phyloP scores from a whole-genome alignment of 1,140 invertebrate species.

The Agrilus planipennis region DNA sequence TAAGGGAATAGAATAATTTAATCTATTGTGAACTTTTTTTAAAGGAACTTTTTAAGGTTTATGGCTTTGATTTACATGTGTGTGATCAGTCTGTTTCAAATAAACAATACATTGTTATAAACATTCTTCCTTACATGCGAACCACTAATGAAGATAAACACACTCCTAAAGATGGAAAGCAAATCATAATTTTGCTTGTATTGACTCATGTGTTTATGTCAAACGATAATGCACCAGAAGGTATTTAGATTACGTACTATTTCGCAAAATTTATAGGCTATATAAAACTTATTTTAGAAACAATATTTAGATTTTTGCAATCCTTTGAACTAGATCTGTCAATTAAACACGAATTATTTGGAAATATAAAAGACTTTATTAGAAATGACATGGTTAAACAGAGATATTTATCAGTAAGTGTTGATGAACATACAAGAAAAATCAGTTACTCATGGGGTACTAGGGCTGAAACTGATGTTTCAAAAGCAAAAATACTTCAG shows the following conservation, averaged over 20 bases:
- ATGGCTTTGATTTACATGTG: slow-evolving; percentile 22
- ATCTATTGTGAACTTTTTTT: slow-evolving; percentile 1
- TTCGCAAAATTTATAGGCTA: slow-evolving; percentile 4
- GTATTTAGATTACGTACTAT: slow-evolving; percentile 12
- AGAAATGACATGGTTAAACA: slow-evolving; percentile 15
- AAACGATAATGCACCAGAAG: slow-evolving; percentile 16
- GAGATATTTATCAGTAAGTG: slow-evolving; percentile 18
- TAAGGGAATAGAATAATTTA: slow-evolving; percentile 8
- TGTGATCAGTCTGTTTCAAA: slow-evolving; percentile 11
- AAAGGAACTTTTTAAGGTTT: slow-evolving; percentile 21
- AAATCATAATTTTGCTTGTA: slow-evolving; percentile 20
- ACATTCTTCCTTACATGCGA: slow-evolving; percentile 15
- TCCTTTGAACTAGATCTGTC: slow-evolving; percentile 18
- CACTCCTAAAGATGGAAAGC: slow-evolving; percentile 15
- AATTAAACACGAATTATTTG: slow-evolving; percentile 19
- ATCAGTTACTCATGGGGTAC: slow-evolving; percentile 18
- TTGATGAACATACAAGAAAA: slow-evolving; percentile 15
- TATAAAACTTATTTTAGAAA: slow-evolving; percentile 20
- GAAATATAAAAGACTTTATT: slow-evolving; percentile 23
- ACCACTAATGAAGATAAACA: slow-evolving; percentile 10
- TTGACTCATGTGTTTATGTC: slow-evolving; percentile 26
- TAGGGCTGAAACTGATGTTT: slow-evolving; percentile 22
- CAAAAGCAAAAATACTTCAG: slow-evolving; percentile 19
- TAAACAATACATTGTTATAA: slow-evolving; percentile 20
- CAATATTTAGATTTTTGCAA: slow-evolving; percentile 22